Evolutionary conservation across 2,113 vertebrate species (phyloP).

Genomic region (Ctenodactylus gundi): DNA sequence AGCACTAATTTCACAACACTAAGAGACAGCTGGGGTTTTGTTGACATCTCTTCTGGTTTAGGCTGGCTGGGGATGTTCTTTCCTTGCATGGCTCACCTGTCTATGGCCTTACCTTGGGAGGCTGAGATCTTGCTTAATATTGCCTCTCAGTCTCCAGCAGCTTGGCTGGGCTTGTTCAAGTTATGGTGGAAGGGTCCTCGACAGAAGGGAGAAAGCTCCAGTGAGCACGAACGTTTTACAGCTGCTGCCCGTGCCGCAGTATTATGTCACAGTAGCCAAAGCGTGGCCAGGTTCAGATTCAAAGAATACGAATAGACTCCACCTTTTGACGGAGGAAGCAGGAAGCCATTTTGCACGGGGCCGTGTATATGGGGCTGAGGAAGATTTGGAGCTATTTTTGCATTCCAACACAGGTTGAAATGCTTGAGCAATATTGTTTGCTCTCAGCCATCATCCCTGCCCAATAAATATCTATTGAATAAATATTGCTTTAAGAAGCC

Average conservation of each 20-base stretch:
- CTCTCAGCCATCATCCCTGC: background rate
- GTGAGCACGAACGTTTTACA: background rate
- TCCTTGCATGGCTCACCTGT: background rate
- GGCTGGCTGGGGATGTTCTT: background rate
- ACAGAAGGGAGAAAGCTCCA: background rate
- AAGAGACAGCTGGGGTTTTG: background rate
- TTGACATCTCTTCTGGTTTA: background rate
- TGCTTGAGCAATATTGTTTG: background rate
- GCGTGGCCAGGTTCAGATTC: background rate
- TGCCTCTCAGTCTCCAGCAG: background rate
- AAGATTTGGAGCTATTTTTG: background rate
- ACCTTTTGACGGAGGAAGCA: background rate
- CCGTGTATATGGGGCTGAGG: accelerated
- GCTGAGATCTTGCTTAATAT: background rate
- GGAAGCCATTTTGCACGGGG: background rate
- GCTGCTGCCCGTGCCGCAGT: background rate
- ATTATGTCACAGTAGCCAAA: background rate
- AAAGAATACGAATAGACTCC: background rate
- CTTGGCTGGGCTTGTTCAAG: background rate
- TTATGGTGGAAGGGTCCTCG: background rate
- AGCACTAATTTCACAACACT: background rate
- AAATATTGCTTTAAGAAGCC: background rate
- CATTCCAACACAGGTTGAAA: background rate
- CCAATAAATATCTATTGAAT: background rate
- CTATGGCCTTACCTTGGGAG: background rate